Base-by-base conservation (phyloP, 2,888 invertebrate species). In the Ophraella communa region DNA sequence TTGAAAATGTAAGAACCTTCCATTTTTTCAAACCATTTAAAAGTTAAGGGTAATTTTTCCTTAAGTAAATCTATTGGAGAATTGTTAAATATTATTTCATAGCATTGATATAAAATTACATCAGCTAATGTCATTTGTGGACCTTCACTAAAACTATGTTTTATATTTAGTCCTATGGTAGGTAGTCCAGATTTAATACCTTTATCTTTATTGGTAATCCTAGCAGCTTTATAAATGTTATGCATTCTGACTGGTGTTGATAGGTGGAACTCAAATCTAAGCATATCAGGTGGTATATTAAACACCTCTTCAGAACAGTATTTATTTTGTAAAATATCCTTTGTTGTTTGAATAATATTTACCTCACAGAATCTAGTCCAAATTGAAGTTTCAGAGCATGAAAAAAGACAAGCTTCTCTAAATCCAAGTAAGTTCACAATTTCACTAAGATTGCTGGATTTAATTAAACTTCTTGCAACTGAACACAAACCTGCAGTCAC, bases 331-430 rank as follows among this genome's bases (percentile, higher is more conserved):
- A 84, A 71, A 53, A 87, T 71, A n/a, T 82, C 75, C 66, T 85
- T 85, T 0, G 90, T 82, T 1, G 89, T 86, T 57, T 83, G 79
- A 10, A 92, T 86, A 45, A 95, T 83, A 77, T 95, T 93, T 3
- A 92, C 85, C 84, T 96, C 96, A 84, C 96, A 96, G 79, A 95
- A 95, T 76, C 91, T 91, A 0, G 96, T 96, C 96, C 95, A 96
- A 39, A 92, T 85, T 7, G 95, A 94, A 7, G 88, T 87, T 82
- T 95, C 95, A 23, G 93, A 90, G 57, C 94, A 93, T 1, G 94
- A 91, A 74, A 92, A 86, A 11, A 95, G 83, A 76, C 94, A 94
- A 57, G 91, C 88, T 66, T 87, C 88, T 65, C 93, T 89, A 76
- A 94, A 95, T 1, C 95, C 94, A 11, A 95, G 83, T 44, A 94